These are phyloP conservation scores for Xiphias gladius DNA, from an alignment of 2,113 vertebrate species.

Conservation along the genomic window DNA sequence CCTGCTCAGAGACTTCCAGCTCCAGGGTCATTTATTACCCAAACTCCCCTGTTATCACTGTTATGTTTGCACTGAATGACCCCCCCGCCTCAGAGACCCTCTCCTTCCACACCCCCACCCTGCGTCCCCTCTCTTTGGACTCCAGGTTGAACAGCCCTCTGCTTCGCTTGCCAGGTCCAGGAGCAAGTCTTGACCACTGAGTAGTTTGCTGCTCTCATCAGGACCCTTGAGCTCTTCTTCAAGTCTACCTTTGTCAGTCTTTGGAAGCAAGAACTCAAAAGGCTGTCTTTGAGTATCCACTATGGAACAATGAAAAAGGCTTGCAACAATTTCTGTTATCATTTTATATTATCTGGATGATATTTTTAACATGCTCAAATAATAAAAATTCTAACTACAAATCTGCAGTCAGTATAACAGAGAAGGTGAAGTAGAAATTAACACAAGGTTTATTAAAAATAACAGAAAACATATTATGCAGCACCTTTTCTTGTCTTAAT, in stretches of 20 bases:
- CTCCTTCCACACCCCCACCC: background rate
- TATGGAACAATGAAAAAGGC: slow-evolving; percentile 31
- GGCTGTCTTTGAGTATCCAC: background rate
- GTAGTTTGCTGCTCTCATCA: slow-evolving; percentile 81
- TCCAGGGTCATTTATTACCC: slow-evolving; percentile 70
- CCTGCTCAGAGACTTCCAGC: slow-evolving; percentile 60
- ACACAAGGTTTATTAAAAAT: slow-evolving; percentile 52
- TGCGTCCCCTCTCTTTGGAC: slow-evolving; percentile 18
- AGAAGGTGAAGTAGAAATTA: background rate
- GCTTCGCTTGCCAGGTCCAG: slow-evolving; percentile 22
- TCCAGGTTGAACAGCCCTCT: slow-evolving; percentile 32
- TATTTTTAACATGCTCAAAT: slow-evolving; percentile 3
- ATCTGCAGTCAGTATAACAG: background rate
- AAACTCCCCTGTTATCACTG: slow-evolving; percentile 54
- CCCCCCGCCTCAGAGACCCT: slow-evolving; percentile 1
- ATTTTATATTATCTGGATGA: slow-evolving; percentile 1
- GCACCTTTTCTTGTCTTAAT: background rate
- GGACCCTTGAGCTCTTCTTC: slow-evolving; percentile 26
- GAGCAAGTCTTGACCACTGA: slow-evolving; percentile 19
- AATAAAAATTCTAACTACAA: background rate
- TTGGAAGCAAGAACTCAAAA: slow-evolving; percentile 26
- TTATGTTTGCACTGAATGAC: slow-evolving; percentile 38
- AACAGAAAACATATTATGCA: background rate
- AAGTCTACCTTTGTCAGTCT: slow-evolving; percentile 21
- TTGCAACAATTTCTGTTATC: slow-evolving; percentile 1